Evolutionary conservation across 2,797 vertebrate species (phyloP).

Genomic region (Cynopterus sphinx): DNA sequence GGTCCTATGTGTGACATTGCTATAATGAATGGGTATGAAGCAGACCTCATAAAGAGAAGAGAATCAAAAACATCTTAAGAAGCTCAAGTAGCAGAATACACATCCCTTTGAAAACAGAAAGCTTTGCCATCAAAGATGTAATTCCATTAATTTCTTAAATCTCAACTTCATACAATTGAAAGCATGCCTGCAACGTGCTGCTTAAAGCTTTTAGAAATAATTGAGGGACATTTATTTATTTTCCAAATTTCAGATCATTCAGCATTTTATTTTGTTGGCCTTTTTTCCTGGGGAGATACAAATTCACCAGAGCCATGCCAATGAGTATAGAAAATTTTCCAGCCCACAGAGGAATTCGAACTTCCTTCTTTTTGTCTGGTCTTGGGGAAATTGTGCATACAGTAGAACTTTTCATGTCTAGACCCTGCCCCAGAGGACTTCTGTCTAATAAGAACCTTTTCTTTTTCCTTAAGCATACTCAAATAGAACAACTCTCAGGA

Average conservation of each 20-base stretch:
- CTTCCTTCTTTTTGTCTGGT: constrained; percentile 37
- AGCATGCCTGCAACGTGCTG: background rate
- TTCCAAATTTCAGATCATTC: constrained; percentile 48
- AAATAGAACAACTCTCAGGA: constrained; percentile 52
- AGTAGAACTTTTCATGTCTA: constrained; percentile 65
- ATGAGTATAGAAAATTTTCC: constrained; percentile 59
- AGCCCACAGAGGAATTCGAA: constrained; percentile 61
- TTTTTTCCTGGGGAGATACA: constrained; percentile 56
- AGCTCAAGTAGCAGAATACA: background rate
- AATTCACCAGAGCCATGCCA: constrained; percentile 1
- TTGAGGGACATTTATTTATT: constrained; percentile 49
- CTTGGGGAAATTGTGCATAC: constrained; percentile 13
- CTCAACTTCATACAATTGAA: constrained; percentile 19
- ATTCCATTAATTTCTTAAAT: constrained; percentile 49
- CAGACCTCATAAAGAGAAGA: background rate
- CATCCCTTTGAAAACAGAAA: constrained; percentile 45
- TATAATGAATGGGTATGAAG: background rate
- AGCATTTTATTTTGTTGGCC: constrained; percentile 47
- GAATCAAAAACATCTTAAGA: background rate
- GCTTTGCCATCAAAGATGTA: background rate
- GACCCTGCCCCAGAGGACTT: constrained; percentile 16
- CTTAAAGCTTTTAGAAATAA: constrained; percentile 56
- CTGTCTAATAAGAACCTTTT: constrained; percentile 59
- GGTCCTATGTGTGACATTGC: background rate
- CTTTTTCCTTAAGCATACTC: constrained; percentile 14